phyloP scores from a whole-genome alignment of 1,140 invertebrate species.

The Pseudomyrmex dendroicus region DNA sequence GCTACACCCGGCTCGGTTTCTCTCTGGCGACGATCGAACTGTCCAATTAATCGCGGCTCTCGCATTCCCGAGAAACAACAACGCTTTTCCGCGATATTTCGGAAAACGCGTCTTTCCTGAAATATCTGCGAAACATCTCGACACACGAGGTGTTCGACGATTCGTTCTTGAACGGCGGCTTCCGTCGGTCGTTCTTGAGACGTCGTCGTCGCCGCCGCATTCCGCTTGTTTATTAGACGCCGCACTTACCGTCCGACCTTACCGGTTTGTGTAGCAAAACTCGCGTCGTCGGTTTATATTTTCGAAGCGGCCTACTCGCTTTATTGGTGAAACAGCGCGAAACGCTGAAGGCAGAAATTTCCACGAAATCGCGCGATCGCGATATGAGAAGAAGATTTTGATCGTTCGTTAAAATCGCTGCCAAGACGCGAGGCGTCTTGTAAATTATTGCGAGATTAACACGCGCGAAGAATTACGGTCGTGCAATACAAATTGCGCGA shows the following conservation, averaged over 20 bases:
- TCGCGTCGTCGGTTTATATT: constrained; percentile 1
- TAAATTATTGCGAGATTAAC: constrained; percentile 55
- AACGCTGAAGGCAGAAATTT: neutral
- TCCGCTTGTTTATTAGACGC: neutral
- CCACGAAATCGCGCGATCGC: constrained; percentile 2
- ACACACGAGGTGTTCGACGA: neutral
- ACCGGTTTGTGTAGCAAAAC: neutral
- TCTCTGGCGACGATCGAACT: constrained; percentile 48
- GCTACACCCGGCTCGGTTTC: constrained; percentile 62
- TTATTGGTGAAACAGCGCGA: constrained; percentile 13
- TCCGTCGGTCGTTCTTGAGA: constrained; percentile 20
- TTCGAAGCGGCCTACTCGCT: neutral
- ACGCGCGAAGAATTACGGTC: constrained; percentile 3
- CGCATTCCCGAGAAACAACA: neutral
- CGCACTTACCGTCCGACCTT: neutral
- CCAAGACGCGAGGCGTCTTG: constrained; percentile 23
- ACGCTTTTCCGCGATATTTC: constrained; percentile 6
- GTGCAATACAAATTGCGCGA: constrained; percentile 23
- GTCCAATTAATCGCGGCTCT: constrained; percentile 3
- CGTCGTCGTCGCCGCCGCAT: neutral
- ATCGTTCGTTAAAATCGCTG: constrained; percentile 19
- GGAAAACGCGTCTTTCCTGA: constrained; percentile 17
- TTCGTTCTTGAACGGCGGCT: neutral
- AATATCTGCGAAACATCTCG: neutral
- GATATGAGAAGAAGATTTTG: constrained; percentile 11